Base-by-base conservation (phyloP, 92 coral and sea anemone genomes). In the Montipora capitata region DNA sequence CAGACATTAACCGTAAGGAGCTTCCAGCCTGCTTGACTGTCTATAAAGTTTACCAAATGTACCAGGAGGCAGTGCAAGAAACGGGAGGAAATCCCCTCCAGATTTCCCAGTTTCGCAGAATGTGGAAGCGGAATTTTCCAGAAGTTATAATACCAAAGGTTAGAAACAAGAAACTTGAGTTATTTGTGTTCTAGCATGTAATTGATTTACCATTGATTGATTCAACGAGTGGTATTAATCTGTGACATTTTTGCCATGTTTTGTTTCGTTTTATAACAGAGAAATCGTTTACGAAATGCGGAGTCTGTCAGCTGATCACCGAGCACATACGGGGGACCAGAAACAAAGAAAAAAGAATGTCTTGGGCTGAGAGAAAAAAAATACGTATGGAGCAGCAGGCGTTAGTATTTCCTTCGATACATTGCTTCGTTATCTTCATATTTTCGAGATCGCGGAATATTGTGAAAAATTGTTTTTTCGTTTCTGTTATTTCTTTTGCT, bases 301-400 rank as follows among this genome's bases (percentile, higher is more conserved):
- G 90, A 0, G 90, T 85, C 3, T 85, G 82, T 54, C 86, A 84
- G 2, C 77, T 90, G 4, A 72, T 90, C 1, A 78, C 35, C 6
- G 78, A 84, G 4, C 90, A 78, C 48, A 77, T 82, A 0, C 48
- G 89, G 4, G 51, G 45, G 0, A 89, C 82, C 2, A 20, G 6
- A 3, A 54, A 71, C 75, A 81, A 87, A 61, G 85, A 82, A 9
- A 74, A 87, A 10, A n/a, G 86, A 40, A 4, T 83, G 75, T n/a
- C 82, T 5, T 91, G 92, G 91, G 70, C 82, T 0, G 68, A 91
- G 15, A 67, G 43, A 56, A 87, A 87, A 51, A 85, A 80, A 16
- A 77, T 16, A 0, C 91, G 87, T 40, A 87, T 87, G 85, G 94
- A 91, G 3, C 91, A 91, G 16, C 91, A 91, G 43, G 80, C 88